These are phyloP conservation scores for Cheilosia vernalis DNA, from an alignment of 2,888 invertebrate species.

Conservation along the genomic window DNA sequence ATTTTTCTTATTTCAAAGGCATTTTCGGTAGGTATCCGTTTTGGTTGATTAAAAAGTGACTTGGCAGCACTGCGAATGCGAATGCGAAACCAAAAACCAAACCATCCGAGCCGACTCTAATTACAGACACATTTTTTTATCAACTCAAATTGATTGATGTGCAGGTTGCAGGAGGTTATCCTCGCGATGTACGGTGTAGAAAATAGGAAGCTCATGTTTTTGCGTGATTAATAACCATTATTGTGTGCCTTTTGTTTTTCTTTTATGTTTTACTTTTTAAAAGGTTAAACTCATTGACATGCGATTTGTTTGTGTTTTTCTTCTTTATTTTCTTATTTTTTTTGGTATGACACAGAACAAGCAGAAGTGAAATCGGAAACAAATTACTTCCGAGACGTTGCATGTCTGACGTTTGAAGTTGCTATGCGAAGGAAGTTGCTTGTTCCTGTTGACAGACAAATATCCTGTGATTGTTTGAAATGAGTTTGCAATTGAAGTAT, in stretches of 20 bases:
- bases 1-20: too few species aligned
- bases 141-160: slow-evolving; percentile 28
- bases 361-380: slow-evolving; percentile 29
- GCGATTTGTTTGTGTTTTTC: background rate
- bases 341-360: background rate
- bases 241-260: too few species aligned
- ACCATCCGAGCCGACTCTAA: slow-evolving; percentile 28
- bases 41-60: too few species aligned
- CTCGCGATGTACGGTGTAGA: too few species aligned
- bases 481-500: too few species aligned
- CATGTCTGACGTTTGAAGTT: slow-evolving; percentile 29
- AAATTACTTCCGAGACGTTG: slow-evolving; percentile 55
- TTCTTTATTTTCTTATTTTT: background rate
- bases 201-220: too few species aligned
- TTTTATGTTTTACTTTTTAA: too few species aligned
- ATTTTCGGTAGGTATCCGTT: too few species aligned
- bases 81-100: background rate
- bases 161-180: too few species aligned
- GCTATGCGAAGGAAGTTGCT: background rate
- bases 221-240: too few species aligned
- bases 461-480: slow-evolving; percentile 17
- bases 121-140: slow-evolving; percentile 33
- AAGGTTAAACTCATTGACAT: background rate
- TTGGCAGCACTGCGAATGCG: too few species aligned
- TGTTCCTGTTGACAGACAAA: slow-evolving; percentile 18